Percentiles rank a stretch among this genome's conserved stretches.
These are phyloP conservation scores for Trachelus iudaicus DNA, from an alignment of 2,888 invertebrate genomes.

Conservation along the genomic window DNA sequence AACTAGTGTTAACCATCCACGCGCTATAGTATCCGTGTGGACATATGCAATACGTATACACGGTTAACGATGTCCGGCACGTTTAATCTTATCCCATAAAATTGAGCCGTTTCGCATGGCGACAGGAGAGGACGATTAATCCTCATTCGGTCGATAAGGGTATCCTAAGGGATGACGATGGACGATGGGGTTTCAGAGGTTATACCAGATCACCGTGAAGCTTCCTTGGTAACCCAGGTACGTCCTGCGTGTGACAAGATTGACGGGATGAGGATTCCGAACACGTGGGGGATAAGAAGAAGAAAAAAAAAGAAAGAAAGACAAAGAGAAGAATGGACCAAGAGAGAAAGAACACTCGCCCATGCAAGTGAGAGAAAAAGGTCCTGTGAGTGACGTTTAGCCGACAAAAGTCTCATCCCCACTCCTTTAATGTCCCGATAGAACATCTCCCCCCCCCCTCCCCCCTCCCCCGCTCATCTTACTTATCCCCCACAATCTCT, in stretches of 20 bases:
- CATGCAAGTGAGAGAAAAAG: not conserved
- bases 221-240: not conserved
- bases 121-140: conserved; percentile 34
- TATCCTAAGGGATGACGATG: not conserved
- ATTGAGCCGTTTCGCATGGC: conserved; percentile 24
- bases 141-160: conserved; percentile 28
- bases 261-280: conserved; percentile 7
- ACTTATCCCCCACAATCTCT: not conserved
- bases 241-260: conserved; percentile 17
- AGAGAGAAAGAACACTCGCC: not conserved
- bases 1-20: not conserved
- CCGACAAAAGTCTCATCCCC: not conserved
- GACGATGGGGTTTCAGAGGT: not conserved
- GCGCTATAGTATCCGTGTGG: no score
- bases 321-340: conserved; percentile 1
- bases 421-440: not conserved
- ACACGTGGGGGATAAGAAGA: not conserved
- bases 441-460: no score
- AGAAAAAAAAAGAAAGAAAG: not conserved
- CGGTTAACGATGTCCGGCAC: no score
- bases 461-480: not conserved
- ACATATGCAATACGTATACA: no score
- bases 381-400: not conserved
- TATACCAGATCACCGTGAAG: not conserved
- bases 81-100: conserved; percentile 14